phyloP scores from a whole-genome alignment of 2,797 vertebrate genomes.

The Platalea minor region DNA sequence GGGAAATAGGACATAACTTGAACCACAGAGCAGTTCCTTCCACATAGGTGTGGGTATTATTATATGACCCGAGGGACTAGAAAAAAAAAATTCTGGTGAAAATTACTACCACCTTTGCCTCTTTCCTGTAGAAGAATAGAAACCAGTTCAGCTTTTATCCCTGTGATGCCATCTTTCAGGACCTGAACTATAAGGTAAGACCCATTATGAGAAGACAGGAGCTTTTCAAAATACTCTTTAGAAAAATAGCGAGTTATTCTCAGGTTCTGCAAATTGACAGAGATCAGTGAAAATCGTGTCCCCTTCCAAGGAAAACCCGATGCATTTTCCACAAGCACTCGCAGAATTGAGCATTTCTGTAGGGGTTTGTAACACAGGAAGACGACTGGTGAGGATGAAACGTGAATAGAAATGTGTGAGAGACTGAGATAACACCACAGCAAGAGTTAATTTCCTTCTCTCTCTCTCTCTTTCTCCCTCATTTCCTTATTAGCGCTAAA shows the following conservation, averaged over 20 bases:
- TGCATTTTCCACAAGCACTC: neutral
- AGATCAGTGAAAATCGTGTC: neutral
- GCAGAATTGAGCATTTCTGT: neutral
- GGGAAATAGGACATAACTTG: neutral
- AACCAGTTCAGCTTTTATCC: neutral
- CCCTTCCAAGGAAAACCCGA: neutral
- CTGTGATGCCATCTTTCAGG: neutral
- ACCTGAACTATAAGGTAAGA: slow-evolving; percentile 29
- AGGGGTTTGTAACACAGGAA: neutral
- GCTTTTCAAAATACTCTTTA: slow-evolving; percentile 44
- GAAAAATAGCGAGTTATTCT: slow-evolving; percentile 46
- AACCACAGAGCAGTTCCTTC: neutral
- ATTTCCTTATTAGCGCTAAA: slow-evolving; percentile 16
- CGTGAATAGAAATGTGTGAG: neutral
- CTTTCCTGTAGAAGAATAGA: slow-evolving; percentile 50
- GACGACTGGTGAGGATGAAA: neutral
- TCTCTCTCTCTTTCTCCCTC: neutral
- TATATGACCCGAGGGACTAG: neutral
- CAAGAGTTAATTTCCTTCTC: neutral
- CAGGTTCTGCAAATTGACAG: slow-evolving; percentile 65
- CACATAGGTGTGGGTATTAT: neutral
- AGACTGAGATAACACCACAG: neutral
- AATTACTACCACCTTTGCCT: neutral
- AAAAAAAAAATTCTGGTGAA: neutral
- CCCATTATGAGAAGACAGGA: slow-evolving; percentile 36